Percentiles rank a stretch among this genome's conserved stretches.
These are phyloP conservation scores for Formicarius rufipectus DNA, from an alignment of 2,113 vertebrate genomes.

Conservation along the genomic window DNA sequence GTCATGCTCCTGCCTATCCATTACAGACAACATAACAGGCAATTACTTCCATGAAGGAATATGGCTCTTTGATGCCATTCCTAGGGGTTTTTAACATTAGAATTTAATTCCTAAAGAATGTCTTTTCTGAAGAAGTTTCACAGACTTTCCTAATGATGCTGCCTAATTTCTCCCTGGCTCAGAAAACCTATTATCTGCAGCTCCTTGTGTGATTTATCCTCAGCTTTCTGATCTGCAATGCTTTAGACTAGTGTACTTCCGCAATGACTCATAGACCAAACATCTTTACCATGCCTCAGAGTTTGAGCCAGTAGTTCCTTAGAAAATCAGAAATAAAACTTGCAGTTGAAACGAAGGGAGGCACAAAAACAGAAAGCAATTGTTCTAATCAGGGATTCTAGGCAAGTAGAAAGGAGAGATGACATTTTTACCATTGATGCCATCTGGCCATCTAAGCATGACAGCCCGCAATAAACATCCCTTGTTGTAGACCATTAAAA, in stretches of 20 bases:
- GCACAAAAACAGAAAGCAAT: background rate
- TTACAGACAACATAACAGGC: background rate
- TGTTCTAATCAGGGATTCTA: background rate
- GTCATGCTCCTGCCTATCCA: background rate
- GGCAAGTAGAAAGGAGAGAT: background rate
- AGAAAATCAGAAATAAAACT: background rate
- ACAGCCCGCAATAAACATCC: background rate
- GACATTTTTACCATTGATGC: background rate
- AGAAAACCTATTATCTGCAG: background rate
- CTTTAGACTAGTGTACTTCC: background rate
- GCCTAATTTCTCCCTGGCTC: background rate
- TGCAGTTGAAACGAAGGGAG: background rate
- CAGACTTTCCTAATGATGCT: background rate
- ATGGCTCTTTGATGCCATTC: background rate
- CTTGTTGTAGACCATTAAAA: background rate
- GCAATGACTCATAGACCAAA: background rate
- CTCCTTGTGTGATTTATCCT: background rate
- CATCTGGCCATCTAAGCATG: background rate
- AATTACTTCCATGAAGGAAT: background rate
- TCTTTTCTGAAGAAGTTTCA: background rate
- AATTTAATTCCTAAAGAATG: background rate
- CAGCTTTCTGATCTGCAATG: background rate
- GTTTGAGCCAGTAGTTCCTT: background rate
- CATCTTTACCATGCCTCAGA: background rate
- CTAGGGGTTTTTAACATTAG: background rate